A percentile compares a stretch with the other conserved stretches of the same genome.
Evolutionary conservation across 2,113 vertebrate genomes (phyloP).

Genomic region (Saguinus imperator): DNA sequence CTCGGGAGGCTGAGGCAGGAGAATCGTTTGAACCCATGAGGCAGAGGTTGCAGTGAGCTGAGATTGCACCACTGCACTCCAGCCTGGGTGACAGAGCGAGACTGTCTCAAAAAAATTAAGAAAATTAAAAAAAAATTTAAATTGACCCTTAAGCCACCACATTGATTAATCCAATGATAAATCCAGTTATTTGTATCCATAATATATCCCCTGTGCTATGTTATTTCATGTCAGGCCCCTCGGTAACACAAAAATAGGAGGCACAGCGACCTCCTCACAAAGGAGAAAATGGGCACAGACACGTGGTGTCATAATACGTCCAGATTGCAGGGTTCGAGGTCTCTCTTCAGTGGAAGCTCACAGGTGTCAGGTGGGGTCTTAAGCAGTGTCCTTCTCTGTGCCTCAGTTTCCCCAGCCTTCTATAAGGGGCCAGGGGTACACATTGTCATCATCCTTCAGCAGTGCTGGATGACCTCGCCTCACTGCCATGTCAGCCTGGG

Average conservation of each 20-base stretch:
- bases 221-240: neutral
- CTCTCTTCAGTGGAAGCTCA: neutral
- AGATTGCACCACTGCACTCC: neutral
- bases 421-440: too few relatives aligned
- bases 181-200: neutral
- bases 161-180: too few relatives aligned
- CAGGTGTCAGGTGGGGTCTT: accelerated
- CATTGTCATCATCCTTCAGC: neutral
- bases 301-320: accelerated
- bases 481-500: neutral
- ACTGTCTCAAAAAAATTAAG: too few relatives aligned
- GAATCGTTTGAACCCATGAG: neutral
- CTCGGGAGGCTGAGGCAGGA: neutral
- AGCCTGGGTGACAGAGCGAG: too few relatives aligned
- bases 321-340: neutral
- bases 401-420: neutral
- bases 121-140: too few relatives aligned
- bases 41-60: neutral
- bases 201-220: neutral
- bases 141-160: too few relatives aligned
- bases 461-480: neutral
- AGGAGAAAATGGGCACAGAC: neutral
- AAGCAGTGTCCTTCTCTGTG: neutral
- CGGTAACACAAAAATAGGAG: neutral
- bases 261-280: neutral